Conservation (phyloP, 2,888 invertebrate genomes). For the Cosmopolites sordidus region DNA sequence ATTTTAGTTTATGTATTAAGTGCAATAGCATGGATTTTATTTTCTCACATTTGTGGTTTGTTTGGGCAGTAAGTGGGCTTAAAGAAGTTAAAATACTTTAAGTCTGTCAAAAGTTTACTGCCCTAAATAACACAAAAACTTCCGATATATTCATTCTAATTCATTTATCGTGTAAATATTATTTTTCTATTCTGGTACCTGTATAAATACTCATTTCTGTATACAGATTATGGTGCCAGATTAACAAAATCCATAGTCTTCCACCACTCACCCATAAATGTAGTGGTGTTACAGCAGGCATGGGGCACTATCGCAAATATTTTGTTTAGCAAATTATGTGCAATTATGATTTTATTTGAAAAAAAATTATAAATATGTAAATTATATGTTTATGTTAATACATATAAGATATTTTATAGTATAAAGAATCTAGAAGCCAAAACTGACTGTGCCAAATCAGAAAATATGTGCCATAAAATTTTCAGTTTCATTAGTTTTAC, state of each 20-base stretch:
- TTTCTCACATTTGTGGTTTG: too few relatives aligned
- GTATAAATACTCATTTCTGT: constrained; percentile 46
- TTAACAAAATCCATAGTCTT: constrained; percentile 48
- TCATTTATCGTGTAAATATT: constrained; percentile 37
- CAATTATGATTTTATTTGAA: constrained; percentile 6
- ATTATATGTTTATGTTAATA: constrained; percentile 2
- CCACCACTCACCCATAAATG: constrained; percentile 40
- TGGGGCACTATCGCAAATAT: constrained; percentile 41
- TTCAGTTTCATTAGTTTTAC: constrained; percentile 12
- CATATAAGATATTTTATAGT: too few relatives aligned
- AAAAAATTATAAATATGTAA: not conserved
- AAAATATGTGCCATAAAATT: constrained; percentile 4
- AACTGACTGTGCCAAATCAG: constrained; percentile 10
- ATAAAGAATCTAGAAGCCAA: not conserved
- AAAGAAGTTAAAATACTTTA: too few relatives aligned
- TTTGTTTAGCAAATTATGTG: constrained; percentile 4
- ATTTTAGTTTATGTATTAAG: constrained; percentile 9
- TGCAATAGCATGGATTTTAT: constrained; percentile 6
- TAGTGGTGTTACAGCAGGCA: constrained; percentile 45
- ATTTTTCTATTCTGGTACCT: constrained; percentile 44
- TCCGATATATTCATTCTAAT: constrained; percentile 1
- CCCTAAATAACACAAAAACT: not conserved
- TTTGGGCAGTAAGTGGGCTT: not conserved
- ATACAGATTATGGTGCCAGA: constrained; percentile 44
- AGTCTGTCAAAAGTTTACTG: too few relatives aligned